phyloP scores from a whole-genome alignment of 2,888 invertebrate genomes.

The Metalampra italica region DNA sequence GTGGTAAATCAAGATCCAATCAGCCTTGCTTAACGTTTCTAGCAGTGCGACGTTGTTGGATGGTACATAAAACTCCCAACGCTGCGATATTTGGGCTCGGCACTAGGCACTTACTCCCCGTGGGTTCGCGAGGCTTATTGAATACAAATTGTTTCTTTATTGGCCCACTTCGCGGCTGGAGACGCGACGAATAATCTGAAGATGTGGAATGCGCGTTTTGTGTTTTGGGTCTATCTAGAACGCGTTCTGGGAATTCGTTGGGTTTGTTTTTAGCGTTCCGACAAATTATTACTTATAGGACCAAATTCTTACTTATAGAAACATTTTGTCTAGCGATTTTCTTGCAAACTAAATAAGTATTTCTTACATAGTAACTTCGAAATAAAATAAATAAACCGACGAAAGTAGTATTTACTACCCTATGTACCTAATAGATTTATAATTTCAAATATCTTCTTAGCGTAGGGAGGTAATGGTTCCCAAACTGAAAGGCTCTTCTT shows the following conservation, averaged over 20 bases:
- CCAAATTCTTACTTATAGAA: too few species aligned
- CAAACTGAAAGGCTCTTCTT: too few species aligned
- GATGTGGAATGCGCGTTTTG: constrained; percentile 18
- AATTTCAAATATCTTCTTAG: too few species aligned
- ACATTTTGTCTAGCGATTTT: too few species aligned
- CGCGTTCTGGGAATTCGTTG: background rate
- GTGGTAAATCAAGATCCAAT: too few species aligned
- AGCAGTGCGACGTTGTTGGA: background rate
- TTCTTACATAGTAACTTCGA: too few species aligned
- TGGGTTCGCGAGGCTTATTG: constrained; percentile 53
- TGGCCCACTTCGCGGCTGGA: constrained; percentile 38
- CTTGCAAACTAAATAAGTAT: too few species aligned
- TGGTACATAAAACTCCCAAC: constrained; percentile 39
- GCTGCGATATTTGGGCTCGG: constrained; percentile 48
- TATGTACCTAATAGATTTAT: too few species aligned
- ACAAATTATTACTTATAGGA: too few species aligned
- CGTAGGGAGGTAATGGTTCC: too few species aligned
- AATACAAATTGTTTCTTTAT: constrained; percentile 72
- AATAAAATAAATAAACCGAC: too few species aligned
- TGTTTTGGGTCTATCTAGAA: constrained; percentile 5
- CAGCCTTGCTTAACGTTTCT: background rate
- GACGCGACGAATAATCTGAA: constrained; percentile 22
- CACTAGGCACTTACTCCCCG: constrained; percentile 45
- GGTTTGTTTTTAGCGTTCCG: background rate
- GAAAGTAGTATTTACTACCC: too few species aligned